These are phyloP conservation scores for Falcunculus frontatus DNA, from an alignment of 2,113 vertebrate species.

Conservation along the genomic window DNA sequence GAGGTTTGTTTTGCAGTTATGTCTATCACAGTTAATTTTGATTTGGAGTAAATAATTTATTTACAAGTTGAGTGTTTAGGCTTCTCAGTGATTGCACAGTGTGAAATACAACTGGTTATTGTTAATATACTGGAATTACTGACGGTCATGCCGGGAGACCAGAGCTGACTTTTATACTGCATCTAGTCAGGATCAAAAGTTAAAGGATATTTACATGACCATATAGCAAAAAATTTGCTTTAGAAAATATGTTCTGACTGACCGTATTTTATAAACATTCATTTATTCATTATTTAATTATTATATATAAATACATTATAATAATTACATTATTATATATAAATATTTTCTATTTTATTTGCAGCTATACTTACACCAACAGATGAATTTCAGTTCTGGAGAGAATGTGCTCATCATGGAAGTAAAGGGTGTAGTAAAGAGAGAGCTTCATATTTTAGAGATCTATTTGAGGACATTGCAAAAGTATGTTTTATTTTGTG, in stretches of 20 bases:
- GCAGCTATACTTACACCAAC: conserved; percentile 87
- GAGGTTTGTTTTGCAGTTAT: conserved; percentile 66
- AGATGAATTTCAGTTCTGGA: conserved; percentile 97
- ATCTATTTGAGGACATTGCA: conserved; percentile 84
- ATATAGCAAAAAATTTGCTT: not conserved
- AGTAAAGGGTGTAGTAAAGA: conserved; percentile 80
- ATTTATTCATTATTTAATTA: too few relatives aligned
- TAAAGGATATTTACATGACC: not conserved
- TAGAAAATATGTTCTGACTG: not conserved
- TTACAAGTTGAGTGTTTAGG: not conserved
- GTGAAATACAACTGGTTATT: not conserved
- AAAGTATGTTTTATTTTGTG: conserved; percentile 76
- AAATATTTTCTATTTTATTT: conserved; percentile 26
- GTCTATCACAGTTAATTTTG: not conserved
- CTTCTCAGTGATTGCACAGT: not conserved
- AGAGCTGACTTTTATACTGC: not conserved
- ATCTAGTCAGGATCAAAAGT: not conserved
- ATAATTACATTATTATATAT: too few relatives aligned
- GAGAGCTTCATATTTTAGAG: conserved; percentile 82
- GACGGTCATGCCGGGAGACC: not conserved
- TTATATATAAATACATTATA: not conserved
- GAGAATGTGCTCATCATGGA: conserved; percentile 77
- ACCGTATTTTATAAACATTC: not conserved
- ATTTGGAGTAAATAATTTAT: not conserved
- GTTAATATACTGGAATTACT: not conserved